Evolutionary conservation across 1,140 invertebrate genomes (phyloP), one percentile per base, ranked within the genome.

Genomic region (Prorops nasuta): DNA sequence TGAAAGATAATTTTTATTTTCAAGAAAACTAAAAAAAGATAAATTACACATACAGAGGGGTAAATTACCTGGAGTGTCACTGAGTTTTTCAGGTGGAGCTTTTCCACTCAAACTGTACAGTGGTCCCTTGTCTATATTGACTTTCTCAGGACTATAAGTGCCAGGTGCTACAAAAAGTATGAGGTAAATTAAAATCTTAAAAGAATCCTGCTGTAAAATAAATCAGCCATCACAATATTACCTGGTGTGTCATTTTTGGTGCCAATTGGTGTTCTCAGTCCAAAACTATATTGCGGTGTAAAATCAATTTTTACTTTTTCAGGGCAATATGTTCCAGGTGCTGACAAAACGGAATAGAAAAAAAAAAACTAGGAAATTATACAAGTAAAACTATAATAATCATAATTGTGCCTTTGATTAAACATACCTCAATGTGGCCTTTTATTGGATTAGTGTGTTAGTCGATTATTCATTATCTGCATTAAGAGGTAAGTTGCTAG

Each of bases 41-140:
- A 28, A 28, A 6, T 4, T 28, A 28, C 24, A 6, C 24, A 28
- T 48, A n/a, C n/a, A n/a, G n/a, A n/a, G n/a, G n/a, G n/a, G n/a
- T 12, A 24, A 64, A 56, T 66, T 73, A 77, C 77, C 76, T 59
- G 76, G 86, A n/a, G 79, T 83, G 48, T 82, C 77, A 31, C 75
- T 77, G 24, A 76, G 74, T 63, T 81, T 83, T 18, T 67, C 67
- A n/a, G 58, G 60, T 38, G 51, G 17, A 10, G 77, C 69, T 67
- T 79, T 81, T 22, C 79, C 76, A 40, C 76, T 75, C 38, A 85
- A 79, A 17, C 81, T 83, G 57, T 83, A 84, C 21, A 78, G 66
- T 21, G 83, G 83, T 35, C 82, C 79, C 59, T 77, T 82, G 58
- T 86, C 80, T 48, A 83, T 71, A 49, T 82, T 80, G 17, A 78